Evolutionary conservation across 2,888 invertebrate genomes (phyloP), one percentile per base, ranked within the genome.

Genomic region (Rhagophthalmus giganteus): DNA sequence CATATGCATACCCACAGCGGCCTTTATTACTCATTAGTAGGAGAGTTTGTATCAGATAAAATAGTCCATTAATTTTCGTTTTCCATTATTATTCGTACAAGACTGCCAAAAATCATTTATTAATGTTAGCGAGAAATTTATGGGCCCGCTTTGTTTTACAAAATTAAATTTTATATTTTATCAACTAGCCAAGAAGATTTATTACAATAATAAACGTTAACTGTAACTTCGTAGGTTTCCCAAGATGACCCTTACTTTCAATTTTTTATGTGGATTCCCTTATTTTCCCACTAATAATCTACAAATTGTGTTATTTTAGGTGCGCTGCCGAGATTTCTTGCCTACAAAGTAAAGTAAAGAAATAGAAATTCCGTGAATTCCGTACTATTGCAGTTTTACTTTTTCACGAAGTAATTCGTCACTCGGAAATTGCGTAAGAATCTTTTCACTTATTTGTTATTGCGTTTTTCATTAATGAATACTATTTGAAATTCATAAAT

Each of bases 21-120:
- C 40, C 40, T 41, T 41, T 32, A 41, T 41, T 41, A 41, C 40
- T 31, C 40, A 41, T 49, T 42, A 41, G 42, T 35, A 34, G 27
- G 20, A 31, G 41, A 48, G 45, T 49, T 54, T 50, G 44, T 49
- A 48, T 49, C 44, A 50, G 46, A 39, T 51, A 34, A 50, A 53
- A 53, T 39, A 46, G 45, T 54, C 42, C 54, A 54, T 54, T 54
- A 54, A 41, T 51, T 51, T 46, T 35, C 46, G 41, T 46, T 42
- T 54, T 47, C 44, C 48, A 49, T 54, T 54, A 50, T 54, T 41
- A 54, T 44, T 41, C 38, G 34, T 54, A 40, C 34, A 40, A 30
- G 45, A 39, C 28, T 50, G 50, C 41, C 50, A 33, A 38, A 38
- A 51, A 50, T 54, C 50, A 51, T 51, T 54, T 54, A 51, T 54